Evolutionary conservation across 2,888 invertebrate genomes (phyloP), one percentile per base, ranked within the genome.

Genomic region (Apoderus coryli): DNA sequence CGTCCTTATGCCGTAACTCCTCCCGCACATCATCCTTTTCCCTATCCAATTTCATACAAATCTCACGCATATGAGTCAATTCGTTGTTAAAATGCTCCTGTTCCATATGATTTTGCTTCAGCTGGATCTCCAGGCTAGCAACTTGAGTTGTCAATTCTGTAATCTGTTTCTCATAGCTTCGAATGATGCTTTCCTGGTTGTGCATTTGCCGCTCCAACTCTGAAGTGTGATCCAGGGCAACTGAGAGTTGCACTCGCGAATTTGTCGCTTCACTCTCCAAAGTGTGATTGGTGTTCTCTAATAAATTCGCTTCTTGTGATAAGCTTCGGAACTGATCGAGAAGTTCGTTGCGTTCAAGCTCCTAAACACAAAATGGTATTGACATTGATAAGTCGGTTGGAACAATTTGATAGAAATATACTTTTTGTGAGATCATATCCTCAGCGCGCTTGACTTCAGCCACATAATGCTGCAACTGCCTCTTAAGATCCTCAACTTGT

Each of bases 401-500:
- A 7, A 19, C n/a, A 19, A 19, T 19, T 19, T 19, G 7, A n/a
- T 7, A 6, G 19, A 19, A 19, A n/a, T 19, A 7, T 44, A 72
- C 74, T 59, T 75, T 76, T 42, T 73, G 65, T 34, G 73, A 67
- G 15, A 84, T 61, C 34, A 81, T 57, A 45, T 84, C 81, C 54
- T 84, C 82, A 36, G 77, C 76, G 44, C 78, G 65, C 47, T 78
- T 73, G 10, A 85, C 75, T 63, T 84, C 81, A 44, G 72, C 70
- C 4, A 84, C 80, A 58, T 85, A 85, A 46, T 80, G 77, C 47
- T 81, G 80, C 36, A 84, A 56, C 49, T 84, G 80, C 37, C 71
- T 67, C 50, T 77, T 81, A 38, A 84, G 58, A 43, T 74, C 69
- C 32, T 73, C 75, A 12, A 79, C 74, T 60, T 84, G 79, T 47